phyloP scores from a whole-genome alignment of 1,140 invertebrate genomes.

The Bombus terrestris region DNA sequence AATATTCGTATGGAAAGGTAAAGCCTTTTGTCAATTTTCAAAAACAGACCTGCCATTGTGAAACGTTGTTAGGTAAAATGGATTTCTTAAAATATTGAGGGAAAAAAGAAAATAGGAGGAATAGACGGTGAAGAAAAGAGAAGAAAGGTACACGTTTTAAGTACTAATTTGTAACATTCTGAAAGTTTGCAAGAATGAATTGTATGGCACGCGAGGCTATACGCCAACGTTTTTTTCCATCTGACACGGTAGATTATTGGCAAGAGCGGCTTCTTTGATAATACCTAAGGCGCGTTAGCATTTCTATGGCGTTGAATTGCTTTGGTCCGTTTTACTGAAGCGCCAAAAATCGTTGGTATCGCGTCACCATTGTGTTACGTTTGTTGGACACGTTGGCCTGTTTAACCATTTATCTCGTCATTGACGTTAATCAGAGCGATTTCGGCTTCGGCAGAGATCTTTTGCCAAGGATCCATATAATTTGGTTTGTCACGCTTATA shows the following conservation, averaged over 20 bases:
- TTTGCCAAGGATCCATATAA: background rate
- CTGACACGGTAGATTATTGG: constrained; percentile 58
- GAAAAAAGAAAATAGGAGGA: background rate
- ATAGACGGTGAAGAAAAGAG: background rate
- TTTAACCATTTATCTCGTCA: constrained; percentile 68
- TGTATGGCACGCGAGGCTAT: constrained; percentile 57
- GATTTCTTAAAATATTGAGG: background rate
- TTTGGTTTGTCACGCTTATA: constrained; percentile 32
- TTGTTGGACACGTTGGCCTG: constrained; percentile 55
- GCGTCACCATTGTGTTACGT: constrained; percentile 54
- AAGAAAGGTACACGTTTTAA: background rate
- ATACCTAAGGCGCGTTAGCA: constrained; percentile 65
- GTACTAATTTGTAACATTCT: constrained; percentile 55
- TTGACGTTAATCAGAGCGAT: constrained; percentile 61
- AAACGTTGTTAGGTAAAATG: background rate
- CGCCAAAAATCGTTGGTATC: constrained; percentile 51
- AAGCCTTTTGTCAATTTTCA: background rate
- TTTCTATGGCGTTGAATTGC: constrained; percentile 67
- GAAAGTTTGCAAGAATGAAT: constrained; percentile 34
- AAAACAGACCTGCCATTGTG: background rate
- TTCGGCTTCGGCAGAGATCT: constrained; percentile 3
- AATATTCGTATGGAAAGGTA: background rate
- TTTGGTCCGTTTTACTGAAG: constrained; percentile 44
- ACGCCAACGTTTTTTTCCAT: constrained; percentile 46
- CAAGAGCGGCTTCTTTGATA: constrained; percentile 62